Evolutionary conservation across 2,797 vertebrate genomes (phyloP).

Genomic region (Premnoplex brunnescens): DNA sequence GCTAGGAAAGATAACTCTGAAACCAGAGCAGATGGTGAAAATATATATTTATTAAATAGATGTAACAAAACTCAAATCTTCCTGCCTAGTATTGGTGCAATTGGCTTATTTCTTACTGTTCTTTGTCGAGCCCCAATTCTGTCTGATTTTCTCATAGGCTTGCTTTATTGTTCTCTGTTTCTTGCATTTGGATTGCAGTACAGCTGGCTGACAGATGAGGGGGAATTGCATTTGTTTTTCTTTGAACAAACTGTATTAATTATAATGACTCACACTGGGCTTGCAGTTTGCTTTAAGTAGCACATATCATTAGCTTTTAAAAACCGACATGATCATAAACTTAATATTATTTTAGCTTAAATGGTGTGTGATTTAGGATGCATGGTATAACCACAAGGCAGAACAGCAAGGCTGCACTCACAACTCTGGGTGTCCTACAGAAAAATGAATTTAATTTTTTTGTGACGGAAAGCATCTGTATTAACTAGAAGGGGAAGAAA

Average conservation of each 20-base stretch:
- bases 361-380: slow-evolving; percentile 48
- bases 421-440: neutral
- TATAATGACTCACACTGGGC: slow-evolving; percentile 72
- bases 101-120: neutral
- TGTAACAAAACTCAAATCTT: neutral
- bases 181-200: slow-evolving; percentile 14
- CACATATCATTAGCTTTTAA: slow-evolving; percentile 71
- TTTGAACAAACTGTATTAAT: slow-evolving; percentile 77
- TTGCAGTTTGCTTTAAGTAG: slow-evolving; percentile 63
- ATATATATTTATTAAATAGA: neutral
- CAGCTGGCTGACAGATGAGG: slow-evolving; percentile 66
- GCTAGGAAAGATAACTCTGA: neutral
- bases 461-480: neutral
- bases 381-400: neutral
- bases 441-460: neutral
- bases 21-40: neutral
- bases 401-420: slow-evolving; percentile 16
- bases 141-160: neutral
- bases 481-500: neutral
- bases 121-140: neutral
- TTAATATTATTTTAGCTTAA: slow-evolving; percentile 60
- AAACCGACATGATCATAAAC: slow-evolving; percentile 62
- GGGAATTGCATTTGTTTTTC: slow-evolving; percentile 69
- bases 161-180: neutral
- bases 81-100: neutral